A percentile compares a stretch with the other conserved stretches of the same genome.
Evolutionary conservation across 2,888 invertebrate genomes (phyloP).

Genomic region (Biston betularia): DNA sequence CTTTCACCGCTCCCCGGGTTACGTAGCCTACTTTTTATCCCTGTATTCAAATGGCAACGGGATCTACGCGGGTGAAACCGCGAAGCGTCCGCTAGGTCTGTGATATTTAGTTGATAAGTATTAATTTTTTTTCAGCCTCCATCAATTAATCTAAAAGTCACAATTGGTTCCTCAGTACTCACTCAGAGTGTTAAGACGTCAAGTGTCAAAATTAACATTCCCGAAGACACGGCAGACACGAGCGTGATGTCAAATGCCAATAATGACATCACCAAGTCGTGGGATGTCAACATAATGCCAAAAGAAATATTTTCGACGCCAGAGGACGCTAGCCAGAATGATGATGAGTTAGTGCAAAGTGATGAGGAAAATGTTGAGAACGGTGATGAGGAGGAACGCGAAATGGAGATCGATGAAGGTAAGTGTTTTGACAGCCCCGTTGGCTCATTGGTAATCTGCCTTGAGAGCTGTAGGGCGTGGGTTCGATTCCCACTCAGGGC

Average conservation of each 20-base stretch:
- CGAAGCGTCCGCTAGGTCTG: too few species aligned
- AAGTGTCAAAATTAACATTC: conserved; percentile 41
- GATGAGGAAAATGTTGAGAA: conserved; percentile 45
- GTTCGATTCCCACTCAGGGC: too few species aligned
- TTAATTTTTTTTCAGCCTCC: conserved; percentile 52
- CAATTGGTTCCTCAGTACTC: conserved; percentile 64
- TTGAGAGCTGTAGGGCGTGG: too few species aligned
- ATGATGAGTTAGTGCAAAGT: conserved; percentile 43
- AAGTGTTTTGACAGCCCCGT: too few species aligned
- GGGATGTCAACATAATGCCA: conserved; percentile 27
- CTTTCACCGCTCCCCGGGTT: too few species aligned
- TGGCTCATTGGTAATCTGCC: too few species aligned
- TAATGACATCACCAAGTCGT: conserved; percentile 22
- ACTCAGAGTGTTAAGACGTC: conserved; percentile 63
- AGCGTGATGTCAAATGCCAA: conserved; percentile 17
- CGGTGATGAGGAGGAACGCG: conserved; percentile 52
- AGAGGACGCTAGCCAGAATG: conserved; percentile 1
- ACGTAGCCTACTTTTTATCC: too few species aligned
- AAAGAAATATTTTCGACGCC: conserved; percentile 35
- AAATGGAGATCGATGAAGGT: conserved; percentile 74
- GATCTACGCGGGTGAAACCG: too few species aligned
- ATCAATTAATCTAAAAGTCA: conserved; percentile 63
- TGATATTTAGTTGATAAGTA: not conserved
- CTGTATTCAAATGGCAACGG: too few species aligned
- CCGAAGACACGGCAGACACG: conserved; percentile 27